Conservation (phyloP, 2,888 invertebrate species). For the Phymatocera aterrima region DNA sequence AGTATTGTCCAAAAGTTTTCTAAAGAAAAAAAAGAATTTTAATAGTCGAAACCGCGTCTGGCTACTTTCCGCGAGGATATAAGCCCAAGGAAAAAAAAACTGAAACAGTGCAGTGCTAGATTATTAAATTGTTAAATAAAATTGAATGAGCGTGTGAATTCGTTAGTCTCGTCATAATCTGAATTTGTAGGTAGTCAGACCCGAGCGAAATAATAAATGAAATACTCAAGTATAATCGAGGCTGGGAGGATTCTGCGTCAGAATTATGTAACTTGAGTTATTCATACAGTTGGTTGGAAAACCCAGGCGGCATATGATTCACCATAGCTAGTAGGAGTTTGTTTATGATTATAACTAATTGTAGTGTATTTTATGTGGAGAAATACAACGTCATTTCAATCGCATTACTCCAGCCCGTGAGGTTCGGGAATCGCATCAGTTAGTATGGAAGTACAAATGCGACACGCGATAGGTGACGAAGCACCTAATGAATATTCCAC, state of each 20-base stretch:
- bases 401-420: neutral
- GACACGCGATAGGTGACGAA: slow-evolving; percentile 25
- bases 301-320: neutral
- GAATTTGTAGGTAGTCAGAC: neutral
- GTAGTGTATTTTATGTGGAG: neutral
- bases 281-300: neutral
- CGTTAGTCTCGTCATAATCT: neutral
- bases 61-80: too few species aligned
- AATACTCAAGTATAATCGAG: neutral
- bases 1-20: too few species aligned
- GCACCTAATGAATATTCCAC: slow-evolving; percentile 13
- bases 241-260: neutral
- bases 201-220: neutral
- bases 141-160: neutral
- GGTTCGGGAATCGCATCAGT: slow-evolving; percentile 4
- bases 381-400: slow-evolving; percentile 25
- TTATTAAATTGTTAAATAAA: neutral
- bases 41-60: too few species aligned
- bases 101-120: neutral
- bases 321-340: neutral
- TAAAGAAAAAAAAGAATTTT: too few species aligned
- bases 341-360: neutral
- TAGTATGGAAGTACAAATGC: neutral
- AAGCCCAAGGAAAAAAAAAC: too few species aligned
- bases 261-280: neutral